A percentile compares a stretch with the other conserved stretches of the same genome.
These are phyloP conservation scores for Bolborhynchus lineola DNA, from an alignment of 2,113 vertebrate genomes.

Conservation along the genomic window DNA sequence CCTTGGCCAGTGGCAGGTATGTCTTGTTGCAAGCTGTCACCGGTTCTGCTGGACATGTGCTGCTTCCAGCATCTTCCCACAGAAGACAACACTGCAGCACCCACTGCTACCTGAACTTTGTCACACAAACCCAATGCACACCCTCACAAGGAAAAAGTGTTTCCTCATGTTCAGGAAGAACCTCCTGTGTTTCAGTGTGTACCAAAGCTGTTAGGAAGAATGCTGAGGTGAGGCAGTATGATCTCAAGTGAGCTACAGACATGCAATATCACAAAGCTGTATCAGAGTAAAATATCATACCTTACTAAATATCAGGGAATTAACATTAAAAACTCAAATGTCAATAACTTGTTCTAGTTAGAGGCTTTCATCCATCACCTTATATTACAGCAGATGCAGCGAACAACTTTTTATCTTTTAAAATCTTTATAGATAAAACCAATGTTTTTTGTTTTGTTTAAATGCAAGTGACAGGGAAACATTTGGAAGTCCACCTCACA, in stretches of 20 bases:
- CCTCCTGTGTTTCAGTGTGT: neutral
- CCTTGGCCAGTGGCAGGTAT: accelerated
- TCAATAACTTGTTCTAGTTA: neutral
- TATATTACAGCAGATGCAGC: neutral
- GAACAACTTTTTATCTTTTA: neutral
- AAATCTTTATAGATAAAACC: neutral
- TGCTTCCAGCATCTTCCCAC: neutral
- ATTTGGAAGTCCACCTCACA: neutral
- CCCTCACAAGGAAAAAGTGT: neutral
- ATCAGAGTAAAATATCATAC: neutral
- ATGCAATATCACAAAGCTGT: neutral
- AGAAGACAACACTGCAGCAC: neutral
- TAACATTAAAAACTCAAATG: neutral
- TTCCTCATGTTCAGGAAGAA: neutral
- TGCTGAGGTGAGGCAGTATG: neutral
- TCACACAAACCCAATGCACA: neutral
- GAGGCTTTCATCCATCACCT: neutral
- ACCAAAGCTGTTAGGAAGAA: neutral
- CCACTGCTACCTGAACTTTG: neutral
- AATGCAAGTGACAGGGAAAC: neutral
- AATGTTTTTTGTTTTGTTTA: neutral
- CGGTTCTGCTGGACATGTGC: accelerated
- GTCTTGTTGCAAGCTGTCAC: neutral
- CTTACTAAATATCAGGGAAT: neutral
- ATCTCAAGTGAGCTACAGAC: neutral